Evolutionary conservation across 2,113 vertebrate genomes (phyloP).

Genomic region (Corythaixoides concolor): DNA sequence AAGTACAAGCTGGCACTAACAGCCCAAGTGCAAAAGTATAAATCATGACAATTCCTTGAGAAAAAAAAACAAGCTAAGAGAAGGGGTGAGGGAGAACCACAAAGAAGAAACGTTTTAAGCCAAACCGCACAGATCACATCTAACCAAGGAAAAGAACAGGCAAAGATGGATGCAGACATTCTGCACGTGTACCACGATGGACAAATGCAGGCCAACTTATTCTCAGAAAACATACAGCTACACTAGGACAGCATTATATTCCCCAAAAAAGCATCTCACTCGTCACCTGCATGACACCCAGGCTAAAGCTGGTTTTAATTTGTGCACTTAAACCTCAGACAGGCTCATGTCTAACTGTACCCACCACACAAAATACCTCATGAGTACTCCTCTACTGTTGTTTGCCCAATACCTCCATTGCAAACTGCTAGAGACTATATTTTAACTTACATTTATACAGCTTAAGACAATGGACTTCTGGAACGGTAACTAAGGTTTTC

Average conservation of each 20-base stretch:
- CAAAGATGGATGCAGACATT: neutral
- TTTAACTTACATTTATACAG: neutral
- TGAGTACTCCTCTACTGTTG: neutral
- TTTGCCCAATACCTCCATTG: neutral
- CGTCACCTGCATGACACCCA: neutral
- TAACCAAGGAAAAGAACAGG: neutral
- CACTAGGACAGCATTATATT: neutral
- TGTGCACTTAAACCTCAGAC: neutral
- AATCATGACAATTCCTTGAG: rapidly evolving
- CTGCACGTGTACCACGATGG: neutral
- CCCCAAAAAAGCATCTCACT: neutral
- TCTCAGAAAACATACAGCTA: neutral
- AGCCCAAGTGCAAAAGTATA: neutral
- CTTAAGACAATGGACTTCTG: neutral
- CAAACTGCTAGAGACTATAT: neutral
- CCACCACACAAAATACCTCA: neutral
- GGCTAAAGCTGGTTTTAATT: neutral
- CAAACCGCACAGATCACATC: neutral
- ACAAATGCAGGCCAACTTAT: neutral
- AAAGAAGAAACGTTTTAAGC: neutral
- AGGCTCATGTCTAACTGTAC: neutral
- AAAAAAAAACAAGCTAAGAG: neutral
- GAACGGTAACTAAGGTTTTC: neutral
- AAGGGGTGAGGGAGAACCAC: neutral
- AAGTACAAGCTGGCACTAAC: neutral